These are phyloP conservation scores for Brienomyrus brachyistius DNA, from an alignment of 2,113 vertebrate species.

Conservation along the genomic window DNA sequence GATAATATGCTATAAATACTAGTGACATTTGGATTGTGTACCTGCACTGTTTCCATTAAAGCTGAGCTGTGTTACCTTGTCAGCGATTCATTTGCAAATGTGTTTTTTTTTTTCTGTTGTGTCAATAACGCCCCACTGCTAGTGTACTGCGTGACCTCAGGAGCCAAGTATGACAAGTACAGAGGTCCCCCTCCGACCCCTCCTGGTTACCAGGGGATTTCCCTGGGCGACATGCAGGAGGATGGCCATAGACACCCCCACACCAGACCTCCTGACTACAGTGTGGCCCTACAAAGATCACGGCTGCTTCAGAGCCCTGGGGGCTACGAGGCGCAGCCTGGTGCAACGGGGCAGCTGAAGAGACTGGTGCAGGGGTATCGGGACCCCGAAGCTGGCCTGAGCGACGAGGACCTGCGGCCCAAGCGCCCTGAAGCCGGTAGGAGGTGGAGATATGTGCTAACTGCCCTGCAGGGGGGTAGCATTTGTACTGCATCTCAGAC, in stretches of 20 bases:
- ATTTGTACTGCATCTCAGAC: neutral
- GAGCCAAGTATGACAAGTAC: conserved; percentile 90
- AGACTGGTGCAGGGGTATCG: conserved; percentile 53
- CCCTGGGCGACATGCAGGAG: conserved; percentile 80
- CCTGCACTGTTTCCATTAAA: neutral
- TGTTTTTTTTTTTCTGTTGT: conserved; percentile 32
- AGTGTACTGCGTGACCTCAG: conserved; percentile 97
- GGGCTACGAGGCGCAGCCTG: conserved; percentile 42
- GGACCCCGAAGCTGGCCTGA: conserved; percentile 49
- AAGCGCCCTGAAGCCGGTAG: conserved; percentile 77
- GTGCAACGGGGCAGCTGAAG: conserved; percentile 63
- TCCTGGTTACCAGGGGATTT: conserved; percentile 92
- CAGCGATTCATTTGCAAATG: neutral
- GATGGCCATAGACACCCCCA: conserved; percentile 69
- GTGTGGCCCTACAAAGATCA: conserved; percentile 92
- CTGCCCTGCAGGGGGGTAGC: neutral
- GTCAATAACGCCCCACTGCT: conserved; percentile 43
- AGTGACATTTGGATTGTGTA: neutral
- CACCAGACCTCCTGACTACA: conserved; percentile 90
- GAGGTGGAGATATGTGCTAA: conserved; percentile 42
- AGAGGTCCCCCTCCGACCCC: conserved; percentile 92
- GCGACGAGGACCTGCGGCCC: conserved; percentile 49
- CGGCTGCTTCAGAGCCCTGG: conserved; percentile 73
- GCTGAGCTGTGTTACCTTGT: neutral
- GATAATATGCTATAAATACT: neutral